A percentile compares a stretch with the other conserved stretches of the same genome.
Evolutionary conservation across 1,140 invertebrate species (phyloP).

Genomic region (Globodera ellingtonae): DNA sequence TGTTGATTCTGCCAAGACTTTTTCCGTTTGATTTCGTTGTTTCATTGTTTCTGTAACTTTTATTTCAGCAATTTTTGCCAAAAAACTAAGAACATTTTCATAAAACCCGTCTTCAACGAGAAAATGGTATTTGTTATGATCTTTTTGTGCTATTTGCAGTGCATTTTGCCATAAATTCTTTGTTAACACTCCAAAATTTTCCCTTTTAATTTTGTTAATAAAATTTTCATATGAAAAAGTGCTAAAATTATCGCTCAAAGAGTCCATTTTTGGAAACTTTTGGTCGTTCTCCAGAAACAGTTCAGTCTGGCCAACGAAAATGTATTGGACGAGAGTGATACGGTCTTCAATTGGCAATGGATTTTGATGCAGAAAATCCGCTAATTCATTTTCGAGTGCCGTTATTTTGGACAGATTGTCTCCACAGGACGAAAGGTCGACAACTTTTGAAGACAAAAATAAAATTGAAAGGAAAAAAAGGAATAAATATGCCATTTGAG

Average conservation of each 20-base stretch:
- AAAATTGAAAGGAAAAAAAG: too few species aligned
- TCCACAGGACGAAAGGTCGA: background rate
- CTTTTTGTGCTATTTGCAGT: background rate
- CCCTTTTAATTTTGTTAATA: background rate
- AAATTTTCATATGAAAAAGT: background rate
- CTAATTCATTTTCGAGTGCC: background rate
- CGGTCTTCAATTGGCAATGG: background rate
- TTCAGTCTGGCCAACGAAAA: background rate
- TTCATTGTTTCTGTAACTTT: background rate
- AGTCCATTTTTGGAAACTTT: background rate
- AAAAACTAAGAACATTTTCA: background rate
- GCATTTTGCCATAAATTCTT: background rate
- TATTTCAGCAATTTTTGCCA: background rate
- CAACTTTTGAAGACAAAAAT: too few species aligned
- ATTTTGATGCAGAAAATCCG: background rate
- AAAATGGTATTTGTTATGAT: background rate
- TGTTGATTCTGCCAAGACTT: background rate
- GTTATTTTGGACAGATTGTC: background rate
- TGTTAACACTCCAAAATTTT: background rate
- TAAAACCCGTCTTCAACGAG: background rate
- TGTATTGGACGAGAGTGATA: background rate
- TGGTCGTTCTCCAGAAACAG: background rate
- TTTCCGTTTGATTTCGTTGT: background rate
- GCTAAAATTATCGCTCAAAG: too few species aligned
- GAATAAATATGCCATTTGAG: too few species aligned